phyloP scores from a whole-genome alignment of 2,113 vertebrate species.

The Morphnarchus princeps region DNA sequence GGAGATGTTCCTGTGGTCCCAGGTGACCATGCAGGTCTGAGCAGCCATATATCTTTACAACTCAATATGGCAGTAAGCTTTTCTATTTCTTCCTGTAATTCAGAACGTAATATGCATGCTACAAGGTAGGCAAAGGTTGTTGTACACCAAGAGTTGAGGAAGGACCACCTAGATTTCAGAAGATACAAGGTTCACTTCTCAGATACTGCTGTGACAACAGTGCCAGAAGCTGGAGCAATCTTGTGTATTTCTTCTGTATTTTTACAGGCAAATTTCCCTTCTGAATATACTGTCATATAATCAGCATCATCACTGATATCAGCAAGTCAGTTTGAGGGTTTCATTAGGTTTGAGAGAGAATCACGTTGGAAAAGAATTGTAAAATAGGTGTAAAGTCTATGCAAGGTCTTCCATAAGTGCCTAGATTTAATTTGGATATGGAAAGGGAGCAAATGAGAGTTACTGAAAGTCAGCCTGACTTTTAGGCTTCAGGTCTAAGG shows the following conservation, averaged over 20 bases:
- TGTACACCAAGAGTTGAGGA: rapidly evolving
- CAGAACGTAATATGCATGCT: neutral
- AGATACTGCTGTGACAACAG: neutral
- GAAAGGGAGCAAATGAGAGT: neutral
- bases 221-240: neutral
- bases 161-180: neutral
- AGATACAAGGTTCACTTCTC: neutral
- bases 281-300: neutral
- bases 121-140: neutral
- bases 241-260: neutral
- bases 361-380: neutral
- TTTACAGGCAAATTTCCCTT: neutral
- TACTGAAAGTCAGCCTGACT: neutral
- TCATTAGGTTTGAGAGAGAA: neutral
- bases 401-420: neutral
- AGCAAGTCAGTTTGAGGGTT: neutral
- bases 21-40: neutral
- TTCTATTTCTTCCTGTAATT: neutral
- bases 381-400: neutral
- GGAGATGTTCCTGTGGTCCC: neutral
- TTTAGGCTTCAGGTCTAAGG: slow-evolving; percentile 7
- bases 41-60: neutral
- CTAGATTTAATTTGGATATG: slow-evolving; percentile 19
- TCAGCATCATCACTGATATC: neutral
- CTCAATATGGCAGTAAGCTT: neutral